Base-by-base conservation (phyloP, 2,797 vertebrate species). In the Anguilla marmorata region DNA sequence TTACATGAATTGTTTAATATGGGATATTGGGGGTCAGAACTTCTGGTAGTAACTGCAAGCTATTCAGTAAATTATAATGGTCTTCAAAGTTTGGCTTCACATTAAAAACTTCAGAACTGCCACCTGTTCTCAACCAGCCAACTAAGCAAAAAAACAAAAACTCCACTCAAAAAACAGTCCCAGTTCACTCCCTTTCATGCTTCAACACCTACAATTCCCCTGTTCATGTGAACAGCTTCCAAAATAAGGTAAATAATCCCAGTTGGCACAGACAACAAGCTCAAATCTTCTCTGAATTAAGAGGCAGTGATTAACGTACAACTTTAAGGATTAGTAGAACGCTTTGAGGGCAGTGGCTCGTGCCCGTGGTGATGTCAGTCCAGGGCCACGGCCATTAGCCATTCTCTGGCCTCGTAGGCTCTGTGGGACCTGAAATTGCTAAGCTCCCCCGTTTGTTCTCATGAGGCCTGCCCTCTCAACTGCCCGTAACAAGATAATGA, bases 401-500 rank as follows among this genome's bases (percentile, higher is more conserved):
- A 89, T 87, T 92, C 86, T 48, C 90, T 92, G 88, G 91, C 93
- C 88, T 54, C 60, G 91, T 87, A 84, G 91, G 80, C 37, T 1
- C 82, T 37, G 0, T 79, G 90, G 87, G 37, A 37, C 90, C 90
- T 90, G 89, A 87, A 88, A 91, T 92, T 93, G 90, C 90, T 92
- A 88, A 9, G 80, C 89, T 87, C 88, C 89, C 91, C 90, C 14
- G 2, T 63, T 19, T 37, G 41, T 37, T 88, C 90, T 93, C 63
- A 7, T 88, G 89, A 92, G 91, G 93, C 89, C 27, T 86, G 89
- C 89, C 90, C 92, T 92, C 90, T 92, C 92, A 91, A 93, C 92
- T 90, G 90, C 87, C 90, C 87, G 88, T 90, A 92, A 93, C 92
- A 93, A 92, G 93, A 93, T 94, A 94, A 95, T 92, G 92, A 92